Base-by-base conservation (phyloP, 2,113 vertebrate genomes). In the Calyptommatus sinebrachiatus region DNA sequence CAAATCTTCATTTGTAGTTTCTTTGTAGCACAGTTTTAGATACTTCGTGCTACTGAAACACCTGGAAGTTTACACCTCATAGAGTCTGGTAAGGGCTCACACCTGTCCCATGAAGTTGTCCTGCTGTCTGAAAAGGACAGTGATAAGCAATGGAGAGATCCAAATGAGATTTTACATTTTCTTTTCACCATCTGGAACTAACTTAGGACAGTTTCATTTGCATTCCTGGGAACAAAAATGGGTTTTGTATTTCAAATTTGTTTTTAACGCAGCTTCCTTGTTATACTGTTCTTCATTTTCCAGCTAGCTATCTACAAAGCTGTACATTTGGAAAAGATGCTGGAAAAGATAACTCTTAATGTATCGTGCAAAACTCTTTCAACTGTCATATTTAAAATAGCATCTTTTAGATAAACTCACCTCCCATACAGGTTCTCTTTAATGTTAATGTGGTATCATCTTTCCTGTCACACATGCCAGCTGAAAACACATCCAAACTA, bases 351-450 rank as follows among this genome's bases (percentile, higher is more conserved):
- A n/a, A n/a, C n/a, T n/a, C n/a, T n/a, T n/a, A 31, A 28, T 1
- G 4, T 1, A 26, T 26, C 83, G 69, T 91, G 73, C 75, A 5
- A 74, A 79, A n/a, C 70, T 88, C 79, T 88, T 75, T 65, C 26
- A 60, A 57, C 86, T 83, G 82, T 74, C 84, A 77, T 86, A 41
- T 86, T 91, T 89, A 83, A 45, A 71, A 77, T 71, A 76, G 63
- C 20, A 71, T 83, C 76, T 79, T 68, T 5, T 46, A 28, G 53
- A 86, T 9, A 77, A 50, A 50, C 21, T 9, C 31, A 7, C 18
- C 6, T 5, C 18, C 0, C 9, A 7, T 57, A 57, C 18, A 16
- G 18, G 14, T 67, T 45, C 3, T 24, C 53, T 60, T 14, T 41
- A 61, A 31, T 70, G 26, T 4, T 70, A 29, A 18, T 67, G 2